These are phyloP conservation scores for Nipponia nippon DNA, from an alignment of 2,113 vertebrate species.

Conservation along the genomic window DNA sequence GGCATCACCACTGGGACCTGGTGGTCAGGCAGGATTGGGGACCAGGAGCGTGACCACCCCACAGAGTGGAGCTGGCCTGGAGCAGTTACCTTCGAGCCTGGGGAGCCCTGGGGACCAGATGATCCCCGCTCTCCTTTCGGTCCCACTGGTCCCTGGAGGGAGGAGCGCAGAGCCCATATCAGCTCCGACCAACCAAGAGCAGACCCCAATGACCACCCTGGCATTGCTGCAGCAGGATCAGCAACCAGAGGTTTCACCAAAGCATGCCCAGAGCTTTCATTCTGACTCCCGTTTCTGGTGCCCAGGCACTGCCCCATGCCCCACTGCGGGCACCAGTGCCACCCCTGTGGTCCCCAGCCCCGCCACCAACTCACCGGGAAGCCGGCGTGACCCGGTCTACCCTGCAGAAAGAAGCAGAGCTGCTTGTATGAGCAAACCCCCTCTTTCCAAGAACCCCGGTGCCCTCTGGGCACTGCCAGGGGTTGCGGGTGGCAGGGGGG, in stretches of 20 bases:
- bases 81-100: constrained; percentile 63
- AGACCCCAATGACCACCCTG: neutral
- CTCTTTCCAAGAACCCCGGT: neutral
- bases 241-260: neutral
- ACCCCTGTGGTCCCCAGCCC: neutral
- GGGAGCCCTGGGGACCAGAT: constrained; percentile 42
- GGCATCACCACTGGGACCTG: rapidly evolving
- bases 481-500: rapidly evolving
- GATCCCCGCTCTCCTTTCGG: constrained; percentile 61
- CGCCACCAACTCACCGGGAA: constrained; percentile 38
- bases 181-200: neutral
- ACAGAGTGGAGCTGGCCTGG: rapidly evolving
- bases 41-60: neutral
- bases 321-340: too few species aligned
- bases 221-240: neutral
- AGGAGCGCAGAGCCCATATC: neutral
- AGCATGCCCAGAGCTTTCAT: neutral
- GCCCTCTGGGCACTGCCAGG: neutral
- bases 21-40: neutral
- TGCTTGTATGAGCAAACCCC: neutral
- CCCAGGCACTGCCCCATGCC: neutral
- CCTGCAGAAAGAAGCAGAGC: constrained; percentile 31
- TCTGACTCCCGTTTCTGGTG: neutral
- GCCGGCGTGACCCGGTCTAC: neutral
- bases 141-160: constrained; percentile 57